These are phyloP conservation scores for Parapsyche elsis DNA, from an alignment of 1,140 invertebrate species.

Conservation along the genomic window DNA sequence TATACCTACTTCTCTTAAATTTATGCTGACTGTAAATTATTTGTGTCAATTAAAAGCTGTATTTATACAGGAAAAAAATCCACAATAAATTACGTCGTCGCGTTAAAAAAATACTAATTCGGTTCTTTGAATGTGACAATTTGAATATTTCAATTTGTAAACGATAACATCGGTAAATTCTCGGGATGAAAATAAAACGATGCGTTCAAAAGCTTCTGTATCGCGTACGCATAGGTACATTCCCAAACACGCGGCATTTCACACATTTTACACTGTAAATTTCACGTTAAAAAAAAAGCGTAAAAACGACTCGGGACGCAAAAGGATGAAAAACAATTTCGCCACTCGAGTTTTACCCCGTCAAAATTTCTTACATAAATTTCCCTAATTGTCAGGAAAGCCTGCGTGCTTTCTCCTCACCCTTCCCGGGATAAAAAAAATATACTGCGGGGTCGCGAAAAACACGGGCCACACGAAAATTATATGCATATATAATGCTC, in stretches of 20 bases:
- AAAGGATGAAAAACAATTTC: conserved; percentile 34
- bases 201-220: background rate
- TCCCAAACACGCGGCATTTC: no score
- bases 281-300: background rate
- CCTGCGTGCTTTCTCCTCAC: background rate
- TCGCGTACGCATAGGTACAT: background rate
- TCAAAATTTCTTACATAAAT: conserved; percentile 44
- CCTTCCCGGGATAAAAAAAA: background rate
- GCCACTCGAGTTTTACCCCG: conserved; percentile 2
- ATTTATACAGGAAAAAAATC: background rate
- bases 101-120: background rate
- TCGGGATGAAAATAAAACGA: background rate
- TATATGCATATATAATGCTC: background rate
- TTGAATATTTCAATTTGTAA: conserved; percentile 21
- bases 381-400: conserved; percentile 40
- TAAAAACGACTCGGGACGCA: background rate
- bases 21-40: no score
- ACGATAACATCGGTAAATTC: conserved; percentile 18
- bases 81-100: background rate
- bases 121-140: background rate
- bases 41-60: no score
- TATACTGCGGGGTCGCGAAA: background rate
- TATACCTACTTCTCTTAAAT: no score
- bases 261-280: no score
- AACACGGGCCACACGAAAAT: background rate